These are phyloP conservation scores for Leistus spinibarbis DNA, from an alignment of 2,888 invertebrate genomes.

Conservation along the genomic window DNA sequence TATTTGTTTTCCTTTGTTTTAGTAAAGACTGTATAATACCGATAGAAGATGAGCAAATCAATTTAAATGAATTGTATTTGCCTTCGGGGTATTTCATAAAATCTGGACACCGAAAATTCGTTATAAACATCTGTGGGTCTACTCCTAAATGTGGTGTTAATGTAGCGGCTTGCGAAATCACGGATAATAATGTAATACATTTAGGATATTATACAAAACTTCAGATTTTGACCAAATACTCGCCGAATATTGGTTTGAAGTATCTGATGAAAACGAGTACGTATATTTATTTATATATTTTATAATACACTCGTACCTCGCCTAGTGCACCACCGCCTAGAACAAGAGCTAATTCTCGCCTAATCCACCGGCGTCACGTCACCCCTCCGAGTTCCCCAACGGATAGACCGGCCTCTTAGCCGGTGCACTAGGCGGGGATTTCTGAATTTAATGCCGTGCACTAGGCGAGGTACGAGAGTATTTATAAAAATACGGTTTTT, in stretches of 20 bases:
- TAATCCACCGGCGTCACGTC: no score
- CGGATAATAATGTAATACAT: background rate
- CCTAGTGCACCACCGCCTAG: no score
- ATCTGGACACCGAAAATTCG: background rate
- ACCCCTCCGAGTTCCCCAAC: no score
- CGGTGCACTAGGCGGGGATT: no score
- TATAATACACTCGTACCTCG: no score
- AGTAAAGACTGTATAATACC: background rate
- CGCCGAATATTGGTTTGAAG: background rate
- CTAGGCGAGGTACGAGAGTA: no score
- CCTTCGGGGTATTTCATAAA: background rate
- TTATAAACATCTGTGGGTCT: background rate
- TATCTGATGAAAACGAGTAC: background rate
- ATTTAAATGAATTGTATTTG: background rate
- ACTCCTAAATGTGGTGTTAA: background rate
- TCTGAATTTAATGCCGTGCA: no score
- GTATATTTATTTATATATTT: background rate
- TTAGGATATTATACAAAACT: background rate
- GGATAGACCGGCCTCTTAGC: no score
- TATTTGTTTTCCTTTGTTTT: no score
- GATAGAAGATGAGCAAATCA: background rate
- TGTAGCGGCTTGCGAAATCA: background rate
- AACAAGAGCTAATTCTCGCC: no score
- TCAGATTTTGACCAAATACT: background rate
- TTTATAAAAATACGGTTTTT: no score